Evolutionary conservation across 2,888 invertebrate genomes (phyloP).

Genomic region (Merodon equestris): DNA sequence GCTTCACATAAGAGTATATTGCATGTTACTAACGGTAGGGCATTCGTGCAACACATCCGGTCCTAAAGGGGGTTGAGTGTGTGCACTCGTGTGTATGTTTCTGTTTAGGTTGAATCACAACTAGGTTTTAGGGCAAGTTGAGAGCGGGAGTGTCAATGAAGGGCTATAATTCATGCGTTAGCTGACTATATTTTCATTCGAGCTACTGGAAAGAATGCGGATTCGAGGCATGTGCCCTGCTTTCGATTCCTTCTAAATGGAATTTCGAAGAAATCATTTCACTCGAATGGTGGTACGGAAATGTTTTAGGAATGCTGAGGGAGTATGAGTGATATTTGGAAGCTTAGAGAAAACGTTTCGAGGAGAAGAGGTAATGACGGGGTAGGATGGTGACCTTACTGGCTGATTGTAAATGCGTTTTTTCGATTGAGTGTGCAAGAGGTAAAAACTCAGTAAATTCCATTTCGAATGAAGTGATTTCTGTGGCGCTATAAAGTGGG

Average conservation of each 20-base stretch:
- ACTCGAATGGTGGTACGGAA: too few relatives aligned
- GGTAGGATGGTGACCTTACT: too few relatives aligned
- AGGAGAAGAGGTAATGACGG: background rate
- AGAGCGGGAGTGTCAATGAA: conserved; percentile 18
- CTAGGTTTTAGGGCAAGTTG: conserved; percentile 20
- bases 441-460: too few relatives aligned
- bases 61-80: background rate
- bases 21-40: background rate
- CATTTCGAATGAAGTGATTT: too few relatives aligned
- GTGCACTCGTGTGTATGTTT: conserved; percentile 1
- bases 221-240: conserved; percentile 19
- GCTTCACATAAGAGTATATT: conserved; percentile 8
- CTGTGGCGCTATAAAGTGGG: too few relatives aligned
- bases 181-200: conserved; percentile 18
- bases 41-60: conserved; percentile 5
- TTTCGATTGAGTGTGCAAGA: too few relatives aligned
- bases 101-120: background rate
- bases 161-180: conserved; percentile 42
- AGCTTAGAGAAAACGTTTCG: background rate
- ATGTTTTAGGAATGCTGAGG: background rate
- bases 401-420: too few relatives aligned
- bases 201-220: background rate
- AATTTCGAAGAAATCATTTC: too few relatives aligned
- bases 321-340: conserved; percentile 25
- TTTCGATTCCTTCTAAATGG: conserved; percentile 7